Percentiles rank a stretch among this genome's conserved stretches.
Evolutionary conservation across 2,797 vertebrate genomes (phyloP).

Genomic region (Aeoliscus strigatus): DNA sequence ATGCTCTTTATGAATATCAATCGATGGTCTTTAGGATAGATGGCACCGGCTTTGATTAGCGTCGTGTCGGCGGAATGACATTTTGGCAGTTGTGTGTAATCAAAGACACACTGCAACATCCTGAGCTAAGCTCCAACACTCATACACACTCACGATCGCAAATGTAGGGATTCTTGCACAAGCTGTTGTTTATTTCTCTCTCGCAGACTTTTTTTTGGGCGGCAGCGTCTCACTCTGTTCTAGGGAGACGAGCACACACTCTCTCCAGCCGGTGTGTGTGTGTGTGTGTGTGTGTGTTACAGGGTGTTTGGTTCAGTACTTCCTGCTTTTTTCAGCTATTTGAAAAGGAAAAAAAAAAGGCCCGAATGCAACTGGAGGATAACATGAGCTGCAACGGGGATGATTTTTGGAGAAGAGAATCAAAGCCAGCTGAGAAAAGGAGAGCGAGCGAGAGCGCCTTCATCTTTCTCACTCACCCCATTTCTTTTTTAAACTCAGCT

Average conservation of each 20-base stretch:
- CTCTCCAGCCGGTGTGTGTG: no score
- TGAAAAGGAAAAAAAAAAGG: conserved; percentile 62
- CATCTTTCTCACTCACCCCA: conserved; percentile 37
- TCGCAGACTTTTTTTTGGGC: conserved; percentile 18
- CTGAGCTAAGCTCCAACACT: conserved; percentile 48
- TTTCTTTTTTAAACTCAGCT: conserved; percentile 57
- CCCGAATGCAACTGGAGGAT: conserved; percentile 53
- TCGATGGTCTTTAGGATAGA: conserved; percentile 73
- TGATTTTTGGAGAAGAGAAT: conserved; percentile 54
- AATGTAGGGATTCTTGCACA: conserved; percentile 57
- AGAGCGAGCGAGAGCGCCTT: conserved; percentile 14
- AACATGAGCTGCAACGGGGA: conserved; percentile 70
- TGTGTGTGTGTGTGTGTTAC: no score
- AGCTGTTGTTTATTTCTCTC: conserved; percentile 55
- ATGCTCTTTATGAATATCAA: conserved; percentile 78
- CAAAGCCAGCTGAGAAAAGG: conserved; percentile 37
- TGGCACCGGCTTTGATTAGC: conserved; percentile 64
- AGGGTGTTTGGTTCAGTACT: no score
- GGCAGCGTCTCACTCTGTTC: conserved; percentile 38
- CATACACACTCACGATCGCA: conserved; percentile 31
- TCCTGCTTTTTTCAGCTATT: conserved; percentile 49
- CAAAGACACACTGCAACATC: conserved; percentile 48
- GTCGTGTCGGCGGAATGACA: conserved; percentile 61
- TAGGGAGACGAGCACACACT: conserved; percentile 24
- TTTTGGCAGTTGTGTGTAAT: conserved; percentile 66